A percentile compares a stretch with the other conserved stretches of the same genome.
Evolutionary conservation across 53 echinoderm and acorn worm genomes (phyloP).

Genomic region (Mesocentrotus franciscanus): DNA sequence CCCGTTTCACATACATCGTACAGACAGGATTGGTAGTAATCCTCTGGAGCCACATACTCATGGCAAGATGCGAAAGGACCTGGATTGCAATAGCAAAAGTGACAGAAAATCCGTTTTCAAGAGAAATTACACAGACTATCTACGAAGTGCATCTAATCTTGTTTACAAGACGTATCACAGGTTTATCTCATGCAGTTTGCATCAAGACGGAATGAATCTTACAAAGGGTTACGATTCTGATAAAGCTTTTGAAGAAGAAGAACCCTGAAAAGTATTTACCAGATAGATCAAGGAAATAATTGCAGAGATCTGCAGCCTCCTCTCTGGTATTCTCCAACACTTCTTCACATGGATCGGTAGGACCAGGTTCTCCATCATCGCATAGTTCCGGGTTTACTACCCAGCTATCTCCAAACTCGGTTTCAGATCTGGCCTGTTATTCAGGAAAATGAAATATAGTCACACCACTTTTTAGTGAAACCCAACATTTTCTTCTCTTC

Average conservation of each 20-base stretch:
- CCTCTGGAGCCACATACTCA: conserved; percentile 69
- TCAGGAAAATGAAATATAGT: background rate
- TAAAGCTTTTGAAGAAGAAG: background rate
- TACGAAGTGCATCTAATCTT: background rate
- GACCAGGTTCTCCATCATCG: conserved; percentile 11
- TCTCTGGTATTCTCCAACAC: conserved; percentile 5
- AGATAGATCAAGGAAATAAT: conserved; percentile 10
- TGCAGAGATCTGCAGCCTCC: conserved; percentile 75
- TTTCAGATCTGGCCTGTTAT: conserved; percentile 57
- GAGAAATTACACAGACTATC: background rate
- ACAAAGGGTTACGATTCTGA: background rate
- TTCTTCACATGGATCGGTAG: conserved; percentile 72
- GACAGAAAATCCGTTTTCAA: too few species aligned
- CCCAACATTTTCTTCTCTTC: background rate
- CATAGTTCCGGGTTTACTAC: conserved; percentile 53
- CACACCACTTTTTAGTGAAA: background rate
- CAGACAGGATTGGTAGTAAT: conserved; percentile 73
- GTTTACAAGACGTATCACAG: background rate
- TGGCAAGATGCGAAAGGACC: conserved; percentile 86
- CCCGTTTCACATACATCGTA: conserved; percentile 85
- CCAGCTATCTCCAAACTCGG: conserved; percentile 82
- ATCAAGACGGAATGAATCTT: background rate
- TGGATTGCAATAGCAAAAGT: background rate
- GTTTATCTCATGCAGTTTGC: background rate
- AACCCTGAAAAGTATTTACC: background rate